Evolutionary conservation across 1,140 invertebrate species (phyloP).

Genomic region (Reticulitermes speratus): DNA sequence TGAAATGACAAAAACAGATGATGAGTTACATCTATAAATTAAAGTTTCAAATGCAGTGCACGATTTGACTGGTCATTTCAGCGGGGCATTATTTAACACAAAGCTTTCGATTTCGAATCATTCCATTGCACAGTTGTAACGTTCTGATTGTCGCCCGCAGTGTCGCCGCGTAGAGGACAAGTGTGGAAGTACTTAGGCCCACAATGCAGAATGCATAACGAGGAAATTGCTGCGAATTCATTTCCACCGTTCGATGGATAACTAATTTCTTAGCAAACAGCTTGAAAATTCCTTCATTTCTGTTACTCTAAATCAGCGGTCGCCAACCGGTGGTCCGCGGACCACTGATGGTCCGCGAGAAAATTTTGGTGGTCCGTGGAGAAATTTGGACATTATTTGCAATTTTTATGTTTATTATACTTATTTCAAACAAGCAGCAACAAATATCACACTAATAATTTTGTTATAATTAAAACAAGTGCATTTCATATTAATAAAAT

Average conservation of each 20-base stretch:
- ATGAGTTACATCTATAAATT: conserved; percentile 7
- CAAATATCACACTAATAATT: too few species aligned
- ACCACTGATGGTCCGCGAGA: too few species aligned
- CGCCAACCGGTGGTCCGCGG: too few species aligned
- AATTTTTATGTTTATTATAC: too few species aligned
- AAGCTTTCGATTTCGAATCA: not conserved
- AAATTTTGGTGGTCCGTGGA: too few species aligned
- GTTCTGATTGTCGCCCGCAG: not conserved
- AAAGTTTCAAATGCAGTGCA: conserved; percentile 7
- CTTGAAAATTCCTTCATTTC: too few species aligned
- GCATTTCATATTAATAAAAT: too few species aligned
- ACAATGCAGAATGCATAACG: not conserved
- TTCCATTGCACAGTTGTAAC: not conserved
- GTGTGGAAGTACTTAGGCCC: not conserved
- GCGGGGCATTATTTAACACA: not conserved
- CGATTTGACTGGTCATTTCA: not conserved
- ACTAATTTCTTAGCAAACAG: too few species aligned
- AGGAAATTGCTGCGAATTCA: not conserved
- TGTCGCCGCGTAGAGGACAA: not conserved
- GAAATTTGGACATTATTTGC: too few species aligned
- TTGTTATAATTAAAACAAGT: too few species aligned
- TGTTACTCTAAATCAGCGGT: too few species aligned
- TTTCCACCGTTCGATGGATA: not conserved
- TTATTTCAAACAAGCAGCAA: too few species aligned
- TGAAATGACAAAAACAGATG: conserved; percentile 16